Percentiles rank a stretch among this genome's conserved stretches.
Conservation (phyloP, 1,140 invertebrate species). For the Halesus radiatus region DNA sequence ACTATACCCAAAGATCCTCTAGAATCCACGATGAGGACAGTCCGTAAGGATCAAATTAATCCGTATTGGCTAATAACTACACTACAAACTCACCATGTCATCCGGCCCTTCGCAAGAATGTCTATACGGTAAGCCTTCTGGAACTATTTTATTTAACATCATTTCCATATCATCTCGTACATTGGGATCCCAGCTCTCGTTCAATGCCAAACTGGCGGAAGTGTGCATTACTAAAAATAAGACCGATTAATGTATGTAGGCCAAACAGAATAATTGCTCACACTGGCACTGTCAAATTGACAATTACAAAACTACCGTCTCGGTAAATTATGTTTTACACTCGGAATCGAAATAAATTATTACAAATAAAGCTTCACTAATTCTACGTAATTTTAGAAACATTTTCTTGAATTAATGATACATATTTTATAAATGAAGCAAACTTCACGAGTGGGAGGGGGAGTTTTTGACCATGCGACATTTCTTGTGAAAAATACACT, state of each 20-base stretch:
- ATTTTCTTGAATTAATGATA: slow-evolving; percentile 9
- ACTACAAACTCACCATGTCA: slow-evolving; percentile 87
- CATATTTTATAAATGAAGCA: slow-evolving; percentile 32
- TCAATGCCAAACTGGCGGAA: slow-evolving; percentile 95
- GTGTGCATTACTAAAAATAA: slow-evolving; percentile 92
- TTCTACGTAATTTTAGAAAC: slow-evolving; percentile 5
- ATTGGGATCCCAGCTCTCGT: slow-evolving; percentile 98
- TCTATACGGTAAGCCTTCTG: slow-evolving; percentile 94
- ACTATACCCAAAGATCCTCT: neutral
- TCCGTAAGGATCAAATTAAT: no score
- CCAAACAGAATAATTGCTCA: slow-evolving; percentile 43
- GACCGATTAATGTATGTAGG: neutral
- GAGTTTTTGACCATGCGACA: slow-evolving; percentile 49
- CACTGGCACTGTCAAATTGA: slow-evolving; percentile 42
- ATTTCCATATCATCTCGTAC: slow-evolving; percentile 98
- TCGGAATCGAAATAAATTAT: neutral
- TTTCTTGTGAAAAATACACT: slow-evolving; percentile 67
- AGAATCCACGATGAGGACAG: neutral
- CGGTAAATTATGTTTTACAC: neutral
- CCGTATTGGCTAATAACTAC: no score
- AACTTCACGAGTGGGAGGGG: slow-evolving; percentile 48
- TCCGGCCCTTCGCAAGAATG: slow-evolving; percentile 98
- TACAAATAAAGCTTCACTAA: neutral
- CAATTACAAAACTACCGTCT: slow-evolving; percentile 10
- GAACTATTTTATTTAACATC: slow-evolving; percentile 98